Evolutionary conservation across 2,797 vertebrate species (phyloP).

Genomic region (Tinamus major): DNA sequence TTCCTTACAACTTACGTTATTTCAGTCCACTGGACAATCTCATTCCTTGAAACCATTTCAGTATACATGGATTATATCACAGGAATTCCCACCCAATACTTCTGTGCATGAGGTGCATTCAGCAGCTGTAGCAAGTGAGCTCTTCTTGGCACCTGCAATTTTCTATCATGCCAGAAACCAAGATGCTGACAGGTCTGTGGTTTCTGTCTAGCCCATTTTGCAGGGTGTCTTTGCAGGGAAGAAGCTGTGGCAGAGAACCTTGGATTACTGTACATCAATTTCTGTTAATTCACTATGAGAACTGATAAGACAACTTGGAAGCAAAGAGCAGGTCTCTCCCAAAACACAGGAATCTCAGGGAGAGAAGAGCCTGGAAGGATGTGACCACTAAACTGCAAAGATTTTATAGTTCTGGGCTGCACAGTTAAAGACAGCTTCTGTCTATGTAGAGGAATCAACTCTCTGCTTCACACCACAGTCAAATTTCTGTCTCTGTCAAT

Average conservation of each 20-base stretch:
- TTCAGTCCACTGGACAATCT: not conserved
- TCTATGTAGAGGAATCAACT: not conserved
- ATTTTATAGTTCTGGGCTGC: not conserved
- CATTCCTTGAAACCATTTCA: not conserved
- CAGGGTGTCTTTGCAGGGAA: not conserved
- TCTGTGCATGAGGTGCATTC: not conserved
- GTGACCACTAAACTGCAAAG: not conserved
- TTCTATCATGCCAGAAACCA: not conserved
- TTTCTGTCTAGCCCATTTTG: not conserved
- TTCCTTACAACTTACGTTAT: not conserved
- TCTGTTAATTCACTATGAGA: not conserved
- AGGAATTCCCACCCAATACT: not conserved
- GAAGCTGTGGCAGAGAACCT: not conserved
- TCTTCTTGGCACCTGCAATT: not conserved
- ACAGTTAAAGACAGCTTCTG: not conserved
- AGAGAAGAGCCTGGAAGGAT: not conserved
- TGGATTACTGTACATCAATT: not conserved
- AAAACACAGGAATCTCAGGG: not conserved
- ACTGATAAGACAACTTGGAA: not conserved
- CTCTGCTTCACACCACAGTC: not conserved
- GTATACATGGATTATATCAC: not conserved
- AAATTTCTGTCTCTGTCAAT: not conserved
- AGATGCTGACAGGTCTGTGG: not conserved
- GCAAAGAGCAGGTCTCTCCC: not conserved
- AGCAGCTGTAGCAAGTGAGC: not conserved